Conservation (phyloP, 1,140 invertebrate genomes). For the Lepidostoma basale region DNA sequence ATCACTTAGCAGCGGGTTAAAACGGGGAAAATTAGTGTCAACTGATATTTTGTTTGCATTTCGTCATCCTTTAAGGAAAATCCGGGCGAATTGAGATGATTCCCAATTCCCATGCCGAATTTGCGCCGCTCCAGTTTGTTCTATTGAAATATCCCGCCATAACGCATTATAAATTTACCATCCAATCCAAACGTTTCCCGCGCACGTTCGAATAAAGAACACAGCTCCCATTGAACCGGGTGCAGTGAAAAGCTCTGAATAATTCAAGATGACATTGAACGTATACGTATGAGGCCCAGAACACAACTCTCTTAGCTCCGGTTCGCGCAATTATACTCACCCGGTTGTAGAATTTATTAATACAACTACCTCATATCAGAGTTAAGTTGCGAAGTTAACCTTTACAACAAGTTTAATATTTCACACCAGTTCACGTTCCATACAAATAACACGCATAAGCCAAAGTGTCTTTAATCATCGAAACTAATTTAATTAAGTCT, state of each 20-base stretch:
- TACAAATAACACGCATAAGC: too few relatives aligned
- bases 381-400: too few relatives aligned
- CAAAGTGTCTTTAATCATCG: too few relatives aligned
- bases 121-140: constrained; percentile 34
- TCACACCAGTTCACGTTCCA: too few relatives aligned
- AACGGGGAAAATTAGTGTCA: not conserved
- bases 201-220: constrained; percentile 28
- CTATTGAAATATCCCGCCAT: constrained; percentile 38
- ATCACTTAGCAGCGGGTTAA: not conserved
- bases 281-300: not conserved
- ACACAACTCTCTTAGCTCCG: not conserved
- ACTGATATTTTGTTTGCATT: not conserved
- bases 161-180: constrained; percentile 44
- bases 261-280: constrained; percentile 29
- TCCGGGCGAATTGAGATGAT: constrained; percentile 37
- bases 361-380: too few relatives aligned
- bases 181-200: constrained; percentile 19
- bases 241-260: constrained; percentile 24
- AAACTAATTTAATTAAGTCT: constrained; percentile 8
- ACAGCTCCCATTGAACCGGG: constrained; percentile 15
- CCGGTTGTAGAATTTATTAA: not conserved
- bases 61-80: constrained; percentile 19
- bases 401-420: too few relatives aligned
- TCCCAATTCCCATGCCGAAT: constrained; percentile 42
- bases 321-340: not conserved